Evolutionary conservation across 2,888 invertebrate genomes (phyloP).

Genomic region (Drosophila mettleri): DNA sequence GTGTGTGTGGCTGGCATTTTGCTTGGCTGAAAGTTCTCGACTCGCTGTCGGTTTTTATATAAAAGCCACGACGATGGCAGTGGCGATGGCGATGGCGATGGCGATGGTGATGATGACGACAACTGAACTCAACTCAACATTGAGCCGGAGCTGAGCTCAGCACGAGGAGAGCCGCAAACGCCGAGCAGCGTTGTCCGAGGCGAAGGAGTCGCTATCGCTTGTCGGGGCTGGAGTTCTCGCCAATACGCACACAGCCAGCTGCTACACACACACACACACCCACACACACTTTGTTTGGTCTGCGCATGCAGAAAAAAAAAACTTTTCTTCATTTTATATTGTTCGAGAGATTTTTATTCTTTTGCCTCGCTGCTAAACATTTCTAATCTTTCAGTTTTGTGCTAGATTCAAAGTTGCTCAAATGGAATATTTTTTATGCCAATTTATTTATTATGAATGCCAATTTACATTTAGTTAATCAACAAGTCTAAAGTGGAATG

Average conservation of each 20-base stretch:
- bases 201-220: constrained; percentile 36
- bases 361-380: constrained; percentile 27
- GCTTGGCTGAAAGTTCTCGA: constrained; percentile 49
- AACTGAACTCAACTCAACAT: constrained; percentile 45
- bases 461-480: constrained; percentile 36
- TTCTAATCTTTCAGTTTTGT: constrained; percentile 17
- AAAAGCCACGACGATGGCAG: constrained; percentile 52
- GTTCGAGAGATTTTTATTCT: constrained; percentile 3
- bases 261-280: constrained; percentile 55
- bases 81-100: constrained; percentile 41
- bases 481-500: constrained; percentile 57
- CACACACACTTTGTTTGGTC: constrained; percentile 20
- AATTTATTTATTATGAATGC: too few relatives aligned
- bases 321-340: constrained; percentile 70
- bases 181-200: constrained; percentile 41
- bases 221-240: constrained; percentile 49
- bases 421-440: too few relatives aligned
- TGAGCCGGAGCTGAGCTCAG: constrained; percentile 41
- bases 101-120: constrained; percentile 47
- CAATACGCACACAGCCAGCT: constrained; percentile 81
- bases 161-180: constrained; percentile 22
- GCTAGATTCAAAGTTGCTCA: neutral
- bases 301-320: constrained; percentile 56
- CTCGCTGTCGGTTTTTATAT: constrained; percentile 68
- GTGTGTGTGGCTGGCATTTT: constrained; percentile 51